Base-by-base conservation (phyloP, 2,888 invertebrate species). In the Drosophila hamatofila region DNA sequence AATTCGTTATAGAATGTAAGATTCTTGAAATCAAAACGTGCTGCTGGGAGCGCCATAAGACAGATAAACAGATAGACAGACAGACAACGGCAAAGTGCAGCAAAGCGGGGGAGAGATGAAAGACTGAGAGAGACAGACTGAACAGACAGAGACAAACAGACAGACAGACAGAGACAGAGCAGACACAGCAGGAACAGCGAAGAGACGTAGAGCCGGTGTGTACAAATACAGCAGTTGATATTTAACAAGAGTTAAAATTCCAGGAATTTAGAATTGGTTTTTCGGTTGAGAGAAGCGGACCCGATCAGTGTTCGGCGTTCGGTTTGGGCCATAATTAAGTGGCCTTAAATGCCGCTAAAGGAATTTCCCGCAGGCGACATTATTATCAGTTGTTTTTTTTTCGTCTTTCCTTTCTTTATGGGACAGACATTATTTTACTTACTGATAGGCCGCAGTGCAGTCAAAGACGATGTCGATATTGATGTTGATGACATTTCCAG, bases 261-360 rank as follows among this genome's bases (percentile, higher is more conserved):
- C 85, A 72, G 86, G 91, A 91, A 91, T 90, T 86, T 88, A 83
- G 88, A 86, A 90, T 88, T 88, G 90, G 83, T 87, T 84, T 80
- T 65, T 42, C 49, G 58, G 61, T 54, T 67, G 23, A 35, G 42
- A 71, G 44, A 12, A 35, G 9, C 52, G 52, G 54, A 58, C 51
- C 66, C 62, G 76, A 69, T 62, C 76, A 69, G 73, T 51, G 61
- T 7, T 14, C 44, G 23, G 52, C 11, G 57, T 25, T 57, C 46
- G 21, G 46, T 44, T 65, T 52, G 71, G 81, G 74, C 78, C 85
- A 86, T 87, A 86, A 86, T 86, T 86, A 86, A 86, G 85, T 86
- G 85, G 84, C 82, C 85, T 72, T 81, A 84, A 88, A 83, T 88
- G 86, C 86, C 88, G 85, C 86, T 82, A 83, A 86, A 87, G 86